phyloP scores from a whole-genome alignment of 1,140 invertebrate species.

The Harpegnathos saltator region DNA sequence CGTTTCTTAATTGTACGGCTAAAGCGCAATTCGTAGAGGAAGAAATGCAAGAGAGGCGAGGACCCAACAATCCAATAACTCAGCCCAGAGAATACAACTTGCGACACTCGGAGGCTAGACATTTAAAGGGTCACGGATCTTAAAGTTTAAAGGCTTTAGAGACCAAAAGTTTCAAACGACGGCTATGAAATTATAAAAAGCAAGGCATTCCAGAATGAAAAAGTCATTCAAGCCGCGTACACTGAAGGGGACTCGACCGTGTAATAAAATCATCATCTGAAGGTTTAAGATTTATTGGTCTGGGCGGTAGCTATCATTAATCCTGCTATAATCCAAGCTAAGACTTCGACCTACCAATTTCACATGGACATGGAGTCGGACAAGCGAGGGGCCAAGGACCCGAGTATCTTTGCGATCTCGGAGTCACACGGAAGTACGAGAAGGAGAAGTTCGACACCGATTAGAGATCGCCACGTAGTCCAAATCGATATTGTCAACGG shows the following conservation, averaged over 20 bases:
- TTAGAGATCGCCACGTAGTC: constrained; percentile 14
- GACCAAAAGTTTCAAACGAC: background rate
- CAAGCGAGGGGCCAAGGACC: background rate
- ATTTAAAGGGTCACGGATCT: too few relatives aligned
- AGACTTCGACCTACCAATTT: too few relatives aligned
- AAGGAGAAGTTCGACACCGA: constrained; percentile 9
- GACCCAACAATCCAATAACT: background rate
- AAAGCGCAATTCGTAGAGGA: background rate
- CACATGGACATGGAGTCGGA: background rate
- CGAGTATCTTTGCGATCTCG: too few relatives aligned
- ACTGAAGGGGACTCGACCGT: background rate
- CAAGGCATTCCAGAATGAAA: background rate
- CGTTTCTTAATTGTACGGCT: background rate
- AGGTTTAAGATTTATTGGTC: background rate
- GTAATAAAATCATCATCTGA: background rate
- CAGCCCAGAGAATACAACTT: background rate
- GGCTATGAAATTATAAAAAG: background rate
- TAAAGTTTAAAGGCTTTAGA: too few relatives aligned
- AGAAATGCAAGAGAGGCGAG: background rate
- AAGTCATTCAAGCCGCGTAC: too few relatives aligned
- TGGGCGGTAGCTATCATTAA: background rate
- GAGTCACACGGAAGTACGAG: background rate
- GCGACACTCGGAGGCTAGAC: too few relatives aligned
- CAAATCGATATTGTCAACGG: constrained; percentile 16
- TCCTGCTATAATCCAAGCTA: background rate